These are phyloP conservation scores for Drosophila cardini DNA, from an alignment of 1,140 invertebrate genomes.

Conservation along the genomic window DNA sequence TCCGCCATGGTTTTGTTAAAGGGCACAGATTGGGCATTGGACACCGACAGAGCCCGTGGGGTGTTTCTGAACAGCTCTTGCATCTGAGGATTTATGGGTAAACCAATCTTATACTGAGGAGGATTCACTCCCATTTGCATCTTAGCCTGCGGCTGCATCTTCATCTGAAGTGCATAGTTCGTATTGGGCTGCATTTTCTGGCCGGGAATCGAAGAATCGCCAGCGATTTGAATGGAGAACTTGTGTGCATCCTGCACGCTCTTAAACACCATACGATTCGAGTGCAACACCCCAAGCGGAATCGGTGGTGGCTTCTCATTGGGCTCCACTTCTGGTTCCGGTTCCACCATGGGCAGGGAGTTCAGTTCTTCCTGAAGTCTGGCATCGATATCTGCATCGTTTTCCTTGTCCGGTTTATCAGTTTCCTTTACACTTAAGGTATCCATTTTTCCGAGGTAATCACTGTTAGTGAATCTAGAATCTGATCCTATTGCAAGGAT, in stretches of 20 bases:
- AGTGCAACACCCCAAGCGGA: too few relatives aligned
- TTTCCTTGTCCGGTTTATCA: not conserved
- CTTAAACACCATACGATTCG: not conserved
- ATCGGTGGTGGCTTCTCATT: not conserved
- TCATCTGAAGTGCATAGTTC: not conserved
- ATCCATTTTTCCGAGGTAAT: too few relatives aligned
- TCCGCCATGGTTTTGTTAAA: conserved; percentile 1
- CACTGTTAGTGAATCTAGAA: too few relatives aligned
- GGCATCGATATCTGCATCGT: conserved; percentile 51
- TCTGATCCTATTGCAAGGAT: too few relatives aligned
- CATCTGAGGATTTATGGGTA: not conserved
- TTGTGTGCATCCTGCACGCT: not conserved
- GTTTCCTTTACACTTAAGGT: not conserved
- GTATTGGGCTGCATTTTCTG: not conserved
- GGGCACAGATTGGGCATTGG: not conserved
- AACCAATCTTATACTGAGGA: not conserved
- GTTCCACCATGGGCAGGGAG: conserved; percentile 50
- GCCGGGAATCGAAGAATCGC: not conserved
- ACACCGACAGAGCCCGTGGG: not conserved
- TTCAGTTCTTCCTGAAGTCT: conserved; percentile 54
- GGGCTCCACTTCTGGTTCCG: conserved; percentile 7
- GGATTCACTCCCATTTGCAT: not conserved
- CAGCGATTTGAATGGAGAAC: not conserved
- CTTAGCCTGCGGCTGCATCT: conserved; percentile 10
- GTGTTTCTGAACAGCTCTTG: not conserved